A percentile compares a stretch with the other conserved stretches of the same genome.
These are phyloP conservation scores for Drosophila algonquin DNA, from an alignment of 2,888 invertebrate genomes.

Conservation along the genomic window DNA sequence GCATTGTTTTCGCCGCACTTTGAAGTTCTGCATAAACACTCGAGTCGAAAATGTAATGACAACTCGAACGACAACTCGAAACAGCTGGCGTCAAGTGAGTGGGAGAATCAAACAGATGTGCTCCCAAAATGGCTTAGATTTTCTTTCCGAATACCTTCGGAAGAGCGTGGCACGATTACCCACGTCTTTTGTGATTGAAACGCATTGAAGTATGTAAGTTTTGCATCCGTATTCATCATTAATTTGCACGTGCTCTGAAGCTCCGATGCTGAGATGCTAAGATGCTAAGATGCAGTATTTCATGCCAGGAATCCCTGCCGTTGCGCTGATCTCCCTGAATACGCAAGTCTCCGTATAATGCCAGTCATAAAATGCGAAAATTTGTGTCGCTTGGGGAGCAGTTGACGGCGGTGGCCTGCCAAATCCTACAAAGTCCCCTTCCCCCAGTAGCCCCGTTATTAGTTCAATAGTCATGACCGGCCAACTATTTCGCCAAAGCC, in stretches of 20 bases:
- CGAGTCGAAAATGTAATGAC: slow-evolving; percentile 61
- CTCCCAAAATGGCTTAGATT: slow-evolving; percentile 35
- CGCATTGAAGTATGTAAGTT: background rate
- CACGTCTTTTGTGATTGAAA: too few species aligned
- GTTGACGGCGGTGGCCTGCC: slow-evolving; percentile 35
- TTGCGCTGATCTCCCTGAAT: background rate
- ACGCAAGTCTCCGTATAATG: slow-evolving; percentile 10
- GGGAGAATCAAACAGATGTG: slow-evolving; percentile 59
- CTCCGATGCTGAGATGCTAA: background rate
- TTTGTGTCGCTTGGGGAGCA: slow-evolving; percentile 70
- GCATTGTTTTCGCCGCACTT: slow-evolving; percentile 52
- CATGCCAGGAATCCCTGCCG: too few species aligned
- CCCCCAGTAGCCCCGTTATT: slow-evolving; percentile 55
- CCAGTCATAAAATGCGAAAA: slow-evolving; percentile 65
- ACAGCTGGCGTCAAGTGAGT: slow-evolving; percentile 21
- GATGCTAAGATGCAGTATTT: background rate
- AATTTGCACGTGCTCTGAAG: background rate
- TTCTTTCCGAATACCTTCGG: slow-evolving; percentile 8
- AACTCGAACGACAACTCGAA: slow-evolving; percentile 51
- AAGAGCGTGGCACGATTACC: too few species aligned
- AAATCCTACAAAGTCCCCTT: slow-evolving; percentile 33
- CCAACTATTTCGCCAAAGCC: slow-evolving; percentile 58
- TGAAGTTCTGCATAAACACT: slow-evolving; percentile 69
- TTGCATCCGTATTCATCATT: slow-evolving; percentile 13
- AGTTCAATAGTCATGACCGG: slow-evolving; percentile 65